Percentiles rank a stretch among this genome's conserved stretches.
These are phyloP conservation scores for Mastigias papua DNA, from an alignment of 30 jellyfish, hydroid and myxozoan species.

Conservation along the genomic window DNA sequence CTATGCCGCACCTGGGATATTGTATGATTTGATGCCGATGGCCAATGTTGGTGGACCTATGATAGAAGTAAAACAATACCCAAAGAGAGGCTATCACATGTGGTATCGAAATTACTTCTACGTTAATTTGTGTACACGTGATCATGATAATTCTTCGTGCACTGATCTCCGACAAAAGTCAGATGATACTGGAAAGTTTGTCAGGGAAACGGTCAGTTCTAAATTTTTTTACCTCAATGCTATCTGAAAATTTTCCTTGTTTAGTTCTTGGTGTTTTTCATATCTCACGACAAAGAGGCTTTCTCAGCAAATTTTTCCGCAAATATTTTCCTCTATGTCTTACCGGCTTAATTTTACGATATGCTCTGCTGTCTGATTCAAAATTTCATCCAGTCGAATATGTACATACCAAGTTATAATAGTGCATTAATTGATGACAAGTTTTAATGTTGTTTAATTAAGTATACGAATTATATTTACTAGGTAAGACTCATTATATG, in stretches of 20 bases:
- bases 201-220: conserved; percentile 47
- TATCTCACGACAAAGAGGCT: too few relatives aligned
- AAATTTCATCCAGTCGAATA: too few relatives aligned
- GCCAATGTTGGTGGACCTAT: conserved; percentile 88
- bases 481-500: too few relatives aligned
- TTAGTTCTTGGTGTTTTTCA: too few relatives aligned
- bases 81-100: conserved; percentile 7
- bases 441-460: too few relatives aligned
- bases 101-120: conserved; percentile 72
- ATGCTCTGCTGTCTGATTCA: too few relatives aligned
- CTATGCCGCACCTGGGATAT: conserved; percentile 71
- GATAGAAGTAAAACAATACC: conserved; percentile 72
- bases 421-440: too few relatives aligned
- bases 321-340: too few relatives aligned
- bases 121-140: conserved; percentile 83
- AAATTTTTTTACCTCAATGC: neutral
- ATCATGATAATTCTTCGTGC: conserved; percentile 92
- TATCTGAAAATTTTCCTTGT: neutral
- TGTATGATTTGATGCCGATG: conserved; percentile 87
- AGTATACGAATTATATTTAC: too few relatives aligned
- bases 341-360: too few relatives aligned
- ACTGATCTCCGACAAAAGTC: conserved; percentile 24
- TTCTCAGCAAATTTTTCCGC: too few relatives aligned
- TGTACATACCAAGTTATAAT: too few relatives aligned
- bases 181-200: conserved; percentile 50